Evolutionary conservation across 2,888 invertebrate species (phyloP).

Genomic region (Orthonevra nobilis): DNA sequence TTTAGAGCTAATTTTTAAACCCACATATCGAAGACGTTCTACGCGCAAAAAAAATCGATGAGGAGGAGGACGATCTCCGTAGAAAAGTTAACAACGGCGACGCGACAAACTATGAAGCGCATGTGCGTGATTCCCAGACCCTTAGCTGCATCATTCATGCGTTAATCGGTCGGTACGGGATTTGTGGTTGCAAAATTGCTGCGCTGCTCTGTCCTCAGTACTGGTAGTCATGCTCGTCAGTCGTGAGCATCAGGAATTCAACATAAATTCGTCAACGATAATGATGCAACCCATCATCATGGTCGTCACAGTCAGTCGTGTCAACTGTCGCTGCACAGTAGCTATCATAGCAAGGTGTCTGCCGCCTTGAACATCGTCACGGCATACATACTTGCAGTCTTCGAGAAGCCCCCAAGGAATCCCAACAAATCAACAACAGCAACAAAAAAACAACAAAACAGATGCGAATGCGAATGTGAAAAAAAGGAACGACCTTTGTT

Average conservation of each 20-base stretch:
- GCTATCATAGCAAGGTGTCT: conserved; percentile 53
- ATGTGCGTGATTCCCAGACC: conserved; percentile 28
- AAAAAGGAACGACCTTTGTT: conserved; percentile 40
- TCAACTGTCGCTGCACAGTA: conserved; percentile 12
- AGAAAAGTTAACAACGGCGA: conserved; percentile 26
- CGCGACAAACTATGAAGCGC: too few relatives aligned
- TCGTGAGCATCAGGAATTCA: conserved; percentile 46
- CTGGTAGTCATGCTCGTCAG: conserved; percentile 48
- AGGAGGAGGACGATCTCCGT: conserved; percentile 12
- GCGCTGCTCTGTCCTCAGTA: too few relatives aligned
- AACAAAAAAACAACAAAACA: too few relatives aligned
- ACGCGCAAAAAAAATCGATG: too few relatives aligned
- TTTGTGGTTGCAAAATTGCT: conserved; percentile 17
- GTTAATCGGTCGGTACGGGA: conserved; percentile 44
- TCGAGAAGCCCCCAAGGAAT: conserved; percentile 35
- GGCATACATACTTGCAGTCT: too few relatives aligned
- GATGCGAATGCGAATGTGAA: too few relatives aligned
- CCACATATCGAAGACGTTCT: too few relatives aligned
- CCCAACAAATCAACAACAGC: too few relatives aligned
- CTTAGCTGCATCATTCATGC: conserved; percentile 23
- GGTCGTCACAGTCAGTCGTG: conserved; percentile 42
- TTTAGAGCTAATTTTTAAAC: too few relatives aligned
- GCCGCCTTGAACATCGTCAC: conserved; percentile 3
- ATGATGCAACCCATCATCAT: conserved; percentile 59
- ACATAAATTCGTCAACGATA: conserved; percentile 56